Base-by-base conservation (phyloP, 2,797 vertebrate species). In the Hydrocynus forskahlii region DNA sequence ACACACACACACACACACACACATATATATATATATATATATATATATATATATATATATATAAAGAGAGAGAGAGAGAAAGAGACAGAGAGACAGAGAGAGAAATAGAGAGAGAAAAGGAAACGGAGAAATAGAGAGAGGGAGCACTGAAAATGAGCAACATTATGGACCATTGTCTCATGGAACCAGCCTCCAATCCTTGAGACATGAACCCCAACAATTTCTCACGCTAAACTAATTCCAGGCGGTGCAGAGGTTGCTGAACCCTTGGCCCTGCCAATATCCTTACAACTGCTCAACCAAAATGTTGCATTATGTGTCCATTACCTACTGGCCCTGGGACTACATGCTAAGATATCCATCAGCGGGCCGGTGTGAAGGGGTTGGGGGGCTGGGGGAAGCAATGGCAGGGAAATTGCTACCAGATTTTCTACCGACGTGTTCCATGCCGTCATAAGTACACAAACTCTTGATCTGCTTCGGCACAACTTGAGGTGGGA, bases 371-470 rank as follows among this genome's bases (percentile, higher is more conserved):
- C 67, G 23, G 67, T 43, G 74, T 70, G 35, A 77, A 77, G 60
- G 67, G 80, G 73, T 14, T n/a, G 80, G 45, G 35, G 59, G 45
- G 2, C 35, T 35, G 35, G 35, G 35, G n/a, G 48, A 35, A 52
- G 66, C 59, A 64, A 70, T 12, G 74, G 74, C n/a, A 71, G 66
- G 64, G 45, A 76, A 76, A 81, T 81, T 76, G 73, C 74, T 81
- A 64, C 66, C 80, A 81, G 66, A 81, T 38, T 63, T 76, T 76
- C 48, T 8, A 10, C 57, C 55, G 74, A 63, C 75, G 57, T 71
- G 74, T 62, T 81, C 64, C 72, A 76, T 63, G 73, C 55, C 73
- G 59, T 76, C 45, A 54, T 57, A 48, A 75, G 50, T 64, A 75
- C 45, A 75, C 73, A 81, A 63, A 62, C 64, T 19, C 29, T 62